Conservation (phyloP, 1,140 invertebrate species). For the Drosophila triauraria region DNA sequence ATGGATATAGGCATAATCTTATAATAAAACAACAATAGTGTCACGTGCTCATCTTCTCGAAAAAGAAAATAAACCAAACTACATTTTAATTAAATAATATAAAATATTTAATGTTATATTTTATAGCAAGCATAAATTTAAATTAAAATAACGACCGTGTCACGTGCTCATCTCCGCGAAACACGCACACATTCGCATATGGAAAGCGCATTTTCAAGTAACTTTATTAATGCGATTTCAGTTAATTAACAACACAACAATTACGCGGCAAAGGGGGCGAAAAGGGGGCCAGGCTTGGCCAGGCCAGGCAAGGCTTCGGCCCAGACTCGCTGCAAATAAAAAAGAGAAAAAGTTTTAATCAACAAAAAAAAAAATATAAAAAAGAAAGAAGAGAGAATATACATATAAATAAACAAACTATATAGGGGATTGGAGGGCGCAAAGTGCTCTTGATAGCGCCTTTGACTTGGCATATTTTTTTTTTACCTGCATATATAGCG, state of each 20-base stretch:
- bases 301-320: background rate
- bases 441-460: conserved; percentile 4
- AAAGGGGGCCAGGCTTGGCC: background rate
- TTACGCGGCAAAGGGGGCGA: conserved; percentile 35
- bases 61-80: too few relatives aligned
- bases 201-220: conserved; percentile 53
- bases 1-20: too few relatives aligned
- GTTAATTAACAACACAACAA: conserved; percentile 79
- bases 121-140: background rate
- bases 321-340: background rate
- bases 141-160: background rate
- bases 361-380: background rate
- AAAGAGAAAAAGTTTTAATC: conserved; percentile 5
- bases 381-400: background rate
- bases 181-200: conserved; percentile 24
- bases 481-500: background rate
- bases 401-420: background rate
- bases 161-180: conserved; percentile 14
- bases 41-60: too few relatives aligned
- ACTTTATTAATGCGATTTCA: conserved; percentile 81
- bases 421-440: background rate
- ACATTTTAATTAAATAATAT: too few relatives aligned
- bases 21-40: too few relatives aligned
- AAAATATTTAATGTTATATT: too few relatives aligned
- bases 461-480: conserved; percentile 2